Evolutionary conservation across 2,113 vertebrate species (phyloP), one percentile per base, ranked within the genome.

Genomic region (Dromas ardeola): DNA sequence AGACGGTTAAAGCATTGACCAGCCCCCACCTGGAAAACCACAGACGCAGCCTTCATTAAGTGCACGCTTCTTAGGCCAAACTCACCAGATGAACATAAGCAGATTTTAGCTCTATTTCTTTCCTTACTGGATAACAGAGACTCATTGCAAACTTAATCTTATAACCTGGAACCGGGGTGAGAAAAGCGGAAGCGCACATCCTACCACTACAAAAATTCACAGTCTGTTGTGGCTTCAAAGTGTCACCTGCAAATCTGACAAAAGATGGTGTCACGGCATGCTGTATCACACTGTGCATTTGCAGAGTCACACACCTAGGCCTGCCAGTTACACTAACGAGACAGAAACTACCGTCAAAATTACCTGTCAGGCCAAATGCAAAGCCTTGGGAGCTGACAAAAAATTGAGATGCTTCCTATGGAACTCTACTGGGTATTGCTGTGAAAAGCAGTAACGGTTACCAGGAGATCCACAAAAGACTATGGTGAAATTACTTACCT

Each of bases 31-130:
- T 5, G 34, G 23, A 38, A 65, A 71, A 27, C 29, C 30, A 2
- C 0, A 77, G 50, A 10, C 2, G 6, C 19, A 53, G 11, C 27
- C 30, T 55, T 34, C 34, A 15, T 0, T 10, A 9, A 52, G 19
- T 2, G 8, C 34, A 20, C 15, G 1, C 50, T 50, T 42, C 52
- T 55, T 52, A 19, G 11, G 30, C 9, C 29, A 45, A 70, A 50
- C 30, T 42, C 34, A 20, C 42, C 18, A 32, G 53, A 21, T 16
- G 4, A 59, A 1, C 34, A 17, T 6, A 32, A 32, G 23, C 21
- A 70, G 32, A 5, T 13, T 85, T 81, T 19, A 14, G 7, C 23
- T 70, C 13, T 20, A 4, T 27, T 63, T 36, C 79, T 80, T 59
- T 45, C 45, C 50, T 40, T 20, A 26, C 19, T 23, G 25, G 21